Conservation (phyloP, 1,140 invertebrate species). For the Cydia pomonella region DNA sequence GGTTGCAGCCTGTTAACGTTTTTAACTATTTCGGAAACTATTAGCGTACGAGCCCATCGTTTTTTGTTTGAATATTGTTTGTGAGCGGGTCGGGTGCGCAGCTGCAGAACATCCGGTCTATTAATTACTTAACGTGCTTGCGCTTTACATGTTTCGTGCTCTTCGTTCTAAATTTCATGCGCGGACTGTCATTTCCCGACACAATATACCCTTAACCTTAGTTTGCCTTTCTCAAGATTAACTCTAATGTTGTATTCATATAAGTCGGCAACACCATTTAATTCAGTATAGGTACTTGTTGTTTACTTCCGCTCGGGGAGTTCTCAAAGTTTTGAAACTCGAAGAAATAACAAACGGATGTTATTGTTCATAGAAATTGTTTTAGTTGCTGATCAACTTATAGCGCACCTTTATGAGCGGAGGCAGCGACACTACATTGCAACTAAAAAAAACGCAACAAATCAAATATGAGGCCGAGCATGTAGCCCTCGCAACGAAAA, state of each 20-base stretch:
- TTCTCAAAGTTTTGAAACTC: conserved; percentile 20
- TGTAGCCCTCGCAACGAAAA: conserved; percentile 10
- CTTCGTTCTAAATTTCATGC: not conserved
- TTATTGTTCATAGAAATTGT: conserved; percentile 29
- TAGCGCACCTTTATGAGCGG: not conserved
- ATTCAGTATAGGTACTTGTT: conserved; percentile 10
- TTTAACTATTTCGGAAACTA: conserved; percentile 22
- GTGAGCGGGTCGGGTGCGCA: conserved; percentile 46
- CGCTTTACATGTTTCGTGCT: conserved; percentile 21
- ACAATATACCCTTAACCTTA: not conserved
- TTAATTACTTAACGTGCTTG: conserved; percentile 6
- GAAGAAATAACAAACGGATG: conserved; percentile 25
- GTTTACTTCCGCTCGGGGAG: not conserved
- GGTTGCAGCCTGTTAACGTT: conserved; percentile 19
- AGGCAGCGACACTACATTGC: conserved; percentile 19
- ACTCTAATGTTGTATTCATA: not conserved
- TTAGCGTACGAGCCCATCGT: conserved; percentile 14
- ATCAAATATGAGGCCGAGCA: conserved; percentile 11
- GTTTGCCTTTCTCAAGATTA: not conserved
- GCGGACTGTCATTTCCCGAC: conserved; percentile 5
- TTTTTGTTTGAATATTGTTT: conserved; percentile 35
- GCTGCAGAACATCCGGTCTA: conserved; percentile 51
- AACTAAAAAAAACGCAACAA: conserved; percentile 18
- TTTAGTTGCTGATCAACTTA: conserved; percentile 23
- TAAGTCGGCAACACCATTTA: not conserved